These are phyloP conservation scores for Girardia tigrina DNA, from an alignment of 2,888 invertebrate species.

Conservation along the genomic window DNA sequence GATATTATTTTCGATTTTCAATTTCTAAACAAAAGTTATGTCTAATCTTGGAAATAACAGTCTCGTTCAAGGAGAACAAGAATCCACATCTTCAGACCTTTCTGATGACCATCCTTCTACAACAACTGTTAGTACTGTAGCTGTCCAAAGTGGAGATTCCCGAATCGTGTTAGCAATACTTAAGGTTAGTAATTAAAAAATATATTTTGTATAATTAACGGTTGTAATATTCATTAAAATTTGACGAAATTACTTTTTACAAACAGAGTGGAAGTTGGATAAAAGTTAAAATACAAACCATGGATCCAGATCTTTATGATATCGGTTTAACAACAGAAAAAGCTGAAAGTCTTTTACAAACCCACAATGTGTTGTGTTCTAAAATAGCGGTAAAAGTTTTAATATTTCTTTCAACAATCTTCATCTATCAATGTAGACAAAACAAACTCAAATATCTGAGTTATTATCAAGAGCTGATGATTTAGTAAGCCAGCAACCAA, in stretches of 20 bases:
- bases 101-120: constrained; percentile 42
- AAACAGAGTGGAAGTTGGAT: constrained; percentile 68
- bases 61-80: not conserved
- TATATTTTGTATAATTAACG: not conserved
- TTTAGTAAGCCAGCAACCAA: constrained; percentile 58
- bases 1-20: not conserved
- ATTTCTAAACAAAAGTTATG: not conserved
- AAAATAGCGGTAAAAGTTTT: constrained; percentile 61
- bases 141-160: constrained; percentile 70
- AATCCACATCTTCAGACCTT: constrained; percentile 20
- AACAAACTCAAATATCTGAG: constrained; percentile 75
- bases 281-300: constrained; percentile 69
- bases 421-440: constrained; percentile 60
- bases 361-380: constrained; percentile 68
- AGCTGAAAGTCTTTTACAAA: constrained; percentile 61
- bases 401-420: not conserved
- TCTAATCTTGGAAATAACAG: not conserved
- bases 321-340: constrained; percentile 65
- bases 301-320: constrained; percentile 67
- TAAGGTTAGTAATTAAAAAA: constrained; percentile 58
- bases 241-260: not conserved
- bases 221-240: not conserved
- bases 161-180: constrained; percentile 73
- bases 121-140: constrained; percentile 76
- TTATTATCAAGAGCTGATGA: constrained; percentile 72